Evolutionary conservation across 2,797 vertebrate genomes (phyloP).

Genomic region (Manis javanica): DNA sequence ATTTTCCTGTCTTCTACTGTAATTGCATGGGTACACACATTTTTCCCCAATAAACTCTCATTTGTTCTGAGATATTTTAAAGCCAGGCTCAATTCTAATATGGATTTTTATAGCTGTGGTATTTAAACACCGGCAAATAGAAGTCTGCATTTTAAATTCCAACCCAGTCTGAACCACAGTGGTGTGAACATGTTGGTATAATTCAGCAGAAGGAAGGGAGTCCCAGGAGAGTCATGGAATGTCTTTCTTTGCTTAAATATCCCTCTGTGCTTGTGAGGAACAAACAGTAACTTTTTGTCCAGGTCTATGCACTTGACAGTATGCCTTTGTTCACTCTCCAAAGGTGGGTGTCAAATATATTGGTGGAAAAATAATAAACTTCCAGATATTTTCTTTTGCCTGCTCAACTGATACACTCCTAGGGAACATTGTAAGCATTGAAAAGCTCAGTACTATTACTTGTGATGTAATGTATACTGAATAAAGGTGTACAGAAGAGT

Average conservation of each 20-base stretch:
- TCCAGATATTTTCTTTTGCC: conserved; percentile 70
- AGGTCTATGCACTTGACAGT: conserved; percentile 83
- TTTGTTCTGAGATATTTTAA: conserved; percentile 35
- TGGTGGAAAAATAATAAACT: conserved; percentile 82
- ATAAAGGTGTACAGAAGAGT: conserved; percentile 54
- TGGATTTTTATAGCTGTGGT: conserved; percentile 70
- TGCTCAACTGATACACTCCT: conserved; percentile 72
- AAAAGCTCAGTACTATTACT: not conserved
- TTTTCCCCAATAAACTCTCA: not conserved
- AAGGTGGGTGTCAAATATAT: conserved; percentile 83
- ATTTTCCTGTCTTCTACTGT: not conserved
- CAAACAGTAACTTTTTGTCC: conserved; percentile 89
- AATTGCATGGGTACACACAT: not conserved
- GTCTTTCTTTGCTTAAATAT: conserved; percentile 90
- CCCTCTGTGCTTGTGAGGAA: conserved; percentile 84
- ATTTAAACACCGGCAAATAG: conserved; percentile 62
- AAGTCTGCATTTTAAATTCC: conserved; percentile 71
- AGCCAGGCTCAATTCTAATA: conserved; percentile 55
- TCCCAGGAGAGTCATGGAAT: conserved; percentile 92
- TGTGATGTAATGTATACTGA: conserved; percentile 40
- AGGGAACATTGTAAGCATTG: conserved; percentile 69
- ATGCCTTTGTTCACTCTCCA: conserved; percentile 85
- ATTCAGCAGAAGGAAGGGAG: conserved; percentile 86
- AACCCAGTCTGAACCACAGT: conserved; percentile 64
- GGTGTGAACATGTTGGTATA: conserved; percentile 79